These are phyloP conservation scores for Tiliacea aurago DNA, from an alignment of 2,888 invertebrate species.

Conservation along the genomic window DNA sequence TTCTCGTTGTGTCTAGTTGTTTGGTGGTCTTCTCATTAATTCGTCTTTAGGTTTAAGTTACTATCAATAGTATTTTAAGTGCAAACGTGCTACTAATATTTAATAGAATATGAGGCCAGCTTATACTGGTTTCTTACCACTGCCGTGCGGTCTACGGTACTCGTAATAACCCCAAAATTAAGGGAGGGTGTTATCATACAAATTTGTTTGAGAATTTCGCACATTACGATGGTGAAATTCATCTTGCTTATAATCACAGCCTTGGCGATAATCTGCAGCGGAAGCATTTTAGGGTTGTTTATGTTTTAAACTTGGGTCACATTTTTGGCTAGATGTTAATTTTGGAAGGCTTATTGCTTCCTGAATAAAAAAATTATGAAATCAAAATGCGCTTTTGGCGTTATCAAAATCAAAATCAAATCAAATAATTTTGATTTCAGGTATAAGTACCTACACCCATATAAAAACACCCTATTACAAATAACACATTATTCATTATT, in stretches of 20 bases:
- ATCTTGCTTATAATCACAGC: slow-evolving; percentile 30
- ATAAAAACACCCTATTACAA: too few relatives aligned
- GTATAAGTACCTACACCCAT: too few relatives aligned
- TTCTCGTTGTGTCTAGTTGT: too few relatives aligned
- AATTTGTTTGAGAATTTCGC: slow-evolving; percentile 62
- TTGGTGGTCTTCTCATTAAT: too few relatives aligned
- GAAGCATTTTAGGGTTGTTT: slow-evolving; percentile 40
- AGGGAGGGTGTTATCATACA: slow-evolving; percentile 49
- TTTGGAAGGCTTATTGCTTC: background rate
- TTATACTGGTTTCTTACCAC: background rate
- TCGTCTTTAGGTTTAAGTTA: too few relatives aligned
- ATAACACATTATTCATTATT: too few relatives aligned
- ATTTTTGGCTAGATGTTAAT: background rate
- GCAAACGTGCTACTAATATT: too few relatives aligned
- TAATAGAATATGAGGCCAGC: background rate
- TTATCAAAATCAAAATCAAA: too few relatives aligned
- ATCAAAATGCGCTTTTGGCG: too few relatives aligned
- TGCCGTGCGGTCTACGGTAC: background rate
- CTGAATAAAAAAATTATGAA: background rate
- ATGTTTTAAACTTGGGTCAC: slow-evolving; percentile 14
- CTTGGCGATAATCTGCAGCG: slow-evolving; percentile 17
- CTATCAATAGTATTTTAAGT: too few relatives aligned
- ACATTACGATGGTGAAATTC: slow-evolving; percentile 50
- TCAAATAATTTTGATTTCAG: too few relatives aligned
- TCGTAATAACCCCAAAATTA: slow-evolving; percentile 32